Conservation (phyloP, 1,140 invertebrate genomes). For the Ceratina calcarata region DNA sequence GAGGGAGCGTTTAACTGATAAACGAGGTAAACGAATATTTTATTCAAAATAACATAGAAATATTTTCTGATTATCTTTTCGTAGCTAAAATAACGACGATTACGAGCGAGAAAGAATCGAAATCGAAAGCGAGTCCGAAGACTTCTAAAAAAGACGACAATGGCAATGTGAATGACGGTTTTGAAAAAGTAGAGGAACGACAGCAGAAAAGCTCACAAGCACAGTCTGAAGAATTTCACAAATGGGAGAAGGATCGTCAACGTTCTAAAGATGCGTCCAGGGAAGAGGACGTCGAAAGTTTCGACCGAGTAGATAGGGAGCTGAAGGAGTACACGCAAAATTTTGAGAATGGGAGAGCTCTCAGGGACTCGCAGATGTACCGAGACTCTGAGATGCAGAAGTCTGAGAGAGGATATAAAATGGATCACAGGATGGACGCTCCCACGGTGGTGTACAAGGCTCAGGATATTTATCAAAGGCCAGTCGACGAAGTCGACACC, state of each 20-base stretch:
- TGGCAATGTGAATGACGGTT: conserved; percentile 58
- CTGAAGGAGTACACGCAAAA: conserved; percentile 71
- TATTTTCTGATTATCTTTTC: not conserved
- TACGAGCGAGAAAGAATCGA: conserved; percentile 47
- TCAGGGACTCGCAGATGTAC: conserved; percentile 57
- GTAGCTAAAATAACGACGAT: conserved; percentile 6
- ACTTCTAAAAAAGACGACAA: conserved; percentile 44
- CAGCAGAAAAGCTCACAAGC: conserved; percentile 14
- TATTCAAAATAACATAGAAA: too few species aligned
- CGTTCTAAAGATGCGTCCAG: conserved; percentile 14
- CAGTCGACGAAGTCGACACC: conserved; percentile 75
- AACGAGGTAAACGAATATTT: conserved; percentile 64
- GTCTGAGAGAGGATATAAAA: conserved; percentile 17
- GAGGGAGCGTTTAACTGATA: conserved; percentile 64
- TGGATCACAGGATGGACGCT: conserved; percentile 46
- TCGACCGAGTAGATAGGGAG: conserved; percentile 62
- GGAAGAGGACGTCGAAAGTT: conserved; percentile 55
- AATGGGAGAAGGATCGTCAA: conserved; percentile 16
- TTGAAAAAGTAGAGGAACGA: conserved; percentile 55
- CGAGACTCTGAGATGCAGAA: conserved; percentile 51
- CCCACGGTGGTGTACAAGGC: conserved; percentile 54
- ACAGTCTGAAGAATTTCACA: not conserved
- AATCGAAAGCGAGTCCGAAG: conserved; percentile 11
- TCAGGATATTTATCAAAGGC: conserved; percentile 74
- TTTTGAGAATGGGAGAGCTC: conserved; percentile 59